These are phyloP conservation scores for Antheraea pernyi DNA, from an alignment of 1,140 invertebrate species.

Conservation along the genomic window DNA sequence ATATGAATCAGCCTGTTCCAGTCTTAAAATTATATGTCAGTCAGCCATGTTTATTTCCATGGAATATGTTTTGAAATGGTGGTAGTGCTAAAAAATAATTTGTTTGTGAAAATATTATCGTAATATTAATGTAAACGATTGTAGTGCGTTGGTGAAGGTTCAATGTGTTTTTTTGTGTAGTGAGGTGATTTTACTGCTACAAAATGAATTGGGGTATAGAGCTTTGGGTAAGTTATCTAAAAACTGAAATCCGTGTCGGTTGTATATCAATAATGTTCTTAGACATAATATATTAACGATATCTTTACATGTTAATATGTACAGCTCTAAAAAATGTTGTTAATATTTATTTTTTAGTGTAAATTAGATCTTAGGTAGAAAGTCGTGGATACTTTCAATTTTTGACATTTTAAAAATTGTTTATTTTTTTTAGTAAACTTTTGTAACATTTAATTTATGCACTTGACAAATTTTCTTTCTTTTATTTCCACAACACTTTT, in stretches of 20 bases:
- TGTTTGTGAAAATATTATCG: slow-evolving; percentile 53
- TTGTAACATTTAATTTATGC: too few relatives aligned
- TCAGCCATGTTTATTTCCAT: slow-evolving; percentile 72
- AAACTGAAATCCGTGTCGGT: slow-evolving; percentile 10
- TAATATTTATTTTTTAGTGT: too few relatives aligned
- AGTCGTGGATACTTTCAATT: background rate
- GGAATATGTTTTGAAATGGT: slow-evolving; percentile 71
- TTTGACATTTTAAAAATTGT: background rate
- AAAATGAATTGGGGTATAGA: slow-evolving; percentile 77
- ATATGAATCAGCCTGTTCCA: slow-evolving; percentile 12
- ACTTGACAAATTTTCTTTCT: too few relatives aligned
- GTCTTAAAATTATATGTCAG: slow-evolving; percentile 50
- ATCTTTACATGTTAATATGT: background rate
- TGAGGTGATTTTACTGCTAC: slow-evolving; percentile 60
- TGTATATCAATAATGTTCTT: slow-evolving; percentile 4
- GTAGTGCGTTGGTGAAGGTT: slow-evolving; percentile 64
- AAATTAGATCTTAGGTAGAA: background rate
- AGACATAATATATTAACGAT: background rate
- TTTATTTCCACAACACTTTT: too few relatives aligned
- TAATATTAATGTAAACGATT: slow-evolving; percentile 45
- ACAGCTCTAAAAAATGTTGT: too few relatives aligned
- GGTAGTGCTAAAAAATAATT: slow-evolving; percentile 65
- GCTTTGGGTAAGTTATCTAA: slow-evolving; percentile 67
- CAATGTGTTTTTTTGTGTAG: slow-evolving; percentile 73
- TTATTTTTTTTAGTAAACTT: background rate